Percentiles rank a stretch among this genome's conserved stretches.
These are phyloP conservation scores for Coronaproctus castanopsis DNA, from an alignment of 2,888 invertebrate species.

Conservation along the genomic window DNA sequence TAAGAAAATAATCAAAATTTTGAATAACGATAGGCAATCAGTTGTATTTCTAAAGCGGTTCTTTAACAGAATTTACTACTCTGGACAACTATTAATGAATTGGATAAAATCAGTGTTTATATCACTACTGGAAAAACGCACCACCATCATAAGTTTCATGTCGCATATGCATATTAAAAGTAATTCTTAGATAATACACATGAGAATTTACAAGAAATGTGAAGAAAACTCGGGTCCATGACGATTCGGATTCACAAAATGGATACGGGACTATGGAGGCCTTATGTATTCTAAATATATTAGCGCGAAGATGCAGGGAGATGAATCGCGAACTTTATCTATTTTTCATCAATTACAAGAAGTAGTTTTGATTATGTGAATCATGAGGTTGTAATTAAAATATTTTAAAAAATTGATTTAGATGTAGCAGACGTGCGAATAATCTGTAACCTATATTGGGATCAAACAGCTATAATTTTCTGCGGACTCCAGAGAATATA, in stretches of 20 bases:
- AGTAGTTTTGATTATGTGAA: neutral
- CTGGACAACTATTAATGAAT: neutral
- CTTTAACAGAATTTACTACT: neutral
- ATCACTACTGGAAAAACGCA: neutral
- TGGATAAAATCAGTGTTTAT: neutral
- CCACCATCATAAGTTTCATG: neutral
- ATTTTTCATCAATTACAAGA: neutral
- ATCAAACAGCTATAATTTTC: neutral
- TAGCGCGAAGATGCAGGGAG: neutral
- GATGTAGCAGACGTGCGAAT: neutral
- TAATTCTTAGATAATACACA: neutral
- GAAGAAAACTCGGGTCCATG: neutral
- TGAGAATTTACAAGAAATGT: neutral
- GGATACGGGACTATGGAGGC: neutral
- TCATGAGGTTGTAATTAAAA: neutral
- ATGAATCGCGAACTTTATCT: neutral
- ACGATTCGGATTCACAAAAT: neutral
- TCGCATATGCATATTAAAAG: neutral
- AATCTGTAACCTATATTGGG: neutral
- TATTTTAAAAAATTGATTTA: neutral
- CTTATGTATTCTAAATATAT: neutral
- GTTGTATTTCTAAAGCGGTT: neutral
- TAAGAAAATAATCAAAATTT: neutral
- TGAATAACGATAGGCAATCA: neutral
- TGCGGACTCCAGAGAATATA: neutral